phyloP scores from a whole-genome alignment of 92 coral and sea anemone genomes.

The Palythoa caribaeorum region DNA sequence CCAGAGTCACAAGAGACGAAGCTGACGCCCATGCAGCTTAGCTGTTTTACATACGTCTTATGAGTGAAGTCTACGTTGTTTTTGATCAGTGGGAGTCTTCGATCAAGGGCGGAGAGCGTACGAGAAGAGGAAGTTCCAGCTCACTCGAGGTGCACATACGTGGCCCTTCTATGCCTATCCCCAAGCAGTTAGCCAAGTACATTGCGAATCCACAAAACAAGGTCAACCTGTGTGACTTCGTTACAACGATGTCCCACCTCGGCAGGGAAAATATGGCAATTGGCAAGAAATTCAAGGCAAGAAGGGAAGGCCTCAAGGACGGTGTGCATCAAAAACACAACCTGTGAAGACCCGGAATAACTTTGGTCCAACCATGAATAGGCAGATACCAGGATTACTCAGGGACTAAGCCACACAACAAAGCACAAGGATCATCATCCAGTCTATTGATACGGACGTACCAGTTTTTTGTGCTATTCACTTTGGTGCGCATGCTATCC shows the following conservation, averaged over 20 bases:
- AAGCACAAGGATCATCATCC: neutral
- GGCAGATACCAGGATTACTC: conserved; percentile 19
- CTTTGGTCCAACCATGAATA: conserved; percentile 9
- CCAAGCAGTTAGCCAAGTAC: conserved; percentile 37
- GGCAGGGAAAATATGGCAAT: neutral
- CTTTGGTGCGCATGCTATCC: neutral
- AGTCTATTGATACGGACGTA: neutral
- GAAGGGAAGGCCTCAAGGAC: neutral
- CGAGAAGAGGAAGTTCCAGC: conserved; percentile 11
- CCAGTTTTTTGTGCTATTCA: neutral
- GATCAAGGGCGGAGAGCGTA: conserved; percentile 34
- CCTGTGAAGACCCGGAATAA: neutral
- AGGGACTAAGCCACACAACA: conserved; percentile 23
- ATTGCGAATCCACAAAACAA: conserved; percentile 21
- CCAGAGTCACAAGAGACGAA: too few species aligned
- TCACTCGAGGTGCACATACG: conserved; percentile 21
- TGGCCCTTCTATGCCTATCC: conserved; percentile 37
- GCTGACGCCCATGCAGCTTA: too few species aligned
- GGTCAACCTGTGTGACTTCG: conserved; percentile 31
- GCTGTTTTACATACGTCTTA: too few species aligned
- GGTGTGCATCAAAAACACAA: neutral
- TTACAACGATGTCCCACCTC: neutral
- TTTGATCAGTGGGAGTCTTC: neutral
- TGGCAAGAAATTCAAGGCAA: neutral
- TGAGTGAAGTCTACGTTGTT: neutral